Conservation (phyloP, 2,113 vertebrate genomes). For the Tursiops truncatus region DNA sequence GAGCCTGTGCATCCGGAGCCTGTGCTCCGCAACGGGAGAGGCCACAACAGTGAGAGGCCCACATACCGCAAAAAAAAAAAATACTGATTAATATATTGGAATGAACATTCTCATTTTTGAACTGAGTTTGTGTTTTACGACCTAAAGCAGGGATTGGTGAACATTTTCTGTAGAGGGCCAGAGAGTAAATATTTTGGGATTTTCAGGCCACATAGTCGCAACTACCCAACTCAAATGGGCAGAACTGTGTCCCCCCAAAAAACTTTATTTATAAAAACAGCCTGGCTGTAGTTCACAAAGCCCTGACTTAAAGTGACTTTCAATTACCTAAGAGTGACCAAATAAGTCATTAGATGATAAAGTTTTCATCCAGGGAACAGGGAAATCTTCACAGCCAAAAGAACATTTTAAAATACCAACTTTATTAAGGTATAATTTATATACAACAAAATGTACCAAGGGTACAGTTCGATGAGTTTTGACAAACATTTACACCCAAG, state of each 20-base stretch:
- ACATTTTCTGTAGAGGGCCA: not conserved
- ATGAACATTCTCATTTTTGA: not conserved
- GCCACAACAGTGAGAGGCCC: too few species aligned
- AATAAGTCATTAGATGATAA: not conserved
- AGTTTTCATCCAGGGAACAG: not conserved
- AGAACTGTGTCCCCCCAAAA: not conserved
- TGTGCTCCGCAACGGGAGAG: too few species aligned
- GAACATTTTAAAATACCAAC: not conserved
- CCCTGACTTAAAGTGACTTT: not conserved
- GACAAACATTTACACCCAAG: not conserved
- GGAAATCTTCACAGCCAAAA: constrained; percentile 14
- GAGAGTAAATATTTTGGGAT: not conserved
- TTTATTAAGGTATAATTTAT: not conserved
- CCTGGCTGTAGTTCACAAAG: not conserved
- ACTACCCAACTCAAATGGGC: not conserved
- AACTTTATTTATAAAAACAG: not conserved
- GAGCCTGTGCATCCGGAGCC: too few species aligned
- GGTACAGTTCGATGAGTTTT: not conserved
- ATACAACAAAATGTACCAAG: not conserved
- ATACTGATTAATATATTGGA: not conserved
- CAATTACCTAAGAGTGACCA: not conserved
- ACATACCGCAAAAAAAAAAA: not conserved
- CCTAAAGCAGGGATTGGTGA: not conserved
- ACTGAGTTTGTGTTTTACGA: not conserved
- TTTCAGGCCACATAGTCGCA: not conserved